A percentile compares a stretch with the other conserved stretches of the same genome.
These are phyloP conservation scores for Sitobion miscanthi DNA, from an alignment of 1,140 invertebrate species.

Conservation along the genomic window DNA sequence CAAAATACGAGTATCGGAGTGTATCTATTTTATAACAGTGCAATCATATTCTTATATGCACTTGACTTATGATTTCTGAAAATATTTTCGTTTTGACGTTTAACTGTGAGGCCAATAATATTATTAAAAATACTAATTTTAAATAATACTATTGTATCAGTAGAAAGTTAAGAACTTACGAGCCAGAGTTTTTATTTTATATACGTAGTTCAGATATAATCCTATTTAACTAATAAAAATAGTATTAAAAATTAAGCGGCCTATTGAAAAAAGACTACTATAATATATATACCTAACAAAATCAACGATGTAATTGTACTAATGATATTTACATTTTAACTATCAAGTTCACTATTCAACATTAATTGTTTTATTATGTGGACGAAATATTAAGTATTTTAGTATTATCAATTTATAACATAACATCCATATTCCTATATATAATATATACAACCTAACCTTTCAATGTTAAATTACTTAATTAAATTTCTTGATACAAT, in stretches of 20 bases:
- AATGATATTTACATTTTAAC: not conserved
- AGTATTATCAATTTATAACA: no score
- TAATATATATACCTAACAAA: not conserved
- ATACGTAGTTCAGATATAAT: not conserved
- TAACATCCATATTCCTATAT: not conserved
- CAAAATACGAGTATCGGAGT: not conserved
- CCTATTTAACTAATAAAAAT: not conserved
- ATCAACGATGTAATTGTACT: not conserved
- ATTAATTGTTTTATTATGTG: no score
- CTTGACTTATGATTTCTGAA: not conserved
- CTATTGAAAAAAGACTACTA: not conserved
- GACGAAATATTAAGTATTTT: no score
- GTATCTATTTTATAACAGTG: not conserved
- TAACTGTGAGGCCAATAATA: not conserved
- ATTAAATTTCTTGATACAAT: not conserved
- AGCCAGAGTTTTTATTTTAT: not conserved
- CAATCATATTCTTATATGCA: no score
- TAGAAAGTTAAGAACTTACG: not conserved
- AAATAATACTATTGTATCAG: not conserved
- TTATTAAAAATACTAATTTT: not conserved
- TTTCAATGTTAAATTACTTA: no score
- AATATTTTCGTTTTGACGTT: not conserved
- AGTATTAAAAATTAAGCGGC: no score
- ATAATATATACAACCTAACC: not conserved
- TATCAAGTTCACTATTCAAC: not conserved